These are phyloP conservation scores for Artibeus jamaicensis DNA, from an alignment of 2,797 vertebrate species.

Conservation along the genomic window DNA sequence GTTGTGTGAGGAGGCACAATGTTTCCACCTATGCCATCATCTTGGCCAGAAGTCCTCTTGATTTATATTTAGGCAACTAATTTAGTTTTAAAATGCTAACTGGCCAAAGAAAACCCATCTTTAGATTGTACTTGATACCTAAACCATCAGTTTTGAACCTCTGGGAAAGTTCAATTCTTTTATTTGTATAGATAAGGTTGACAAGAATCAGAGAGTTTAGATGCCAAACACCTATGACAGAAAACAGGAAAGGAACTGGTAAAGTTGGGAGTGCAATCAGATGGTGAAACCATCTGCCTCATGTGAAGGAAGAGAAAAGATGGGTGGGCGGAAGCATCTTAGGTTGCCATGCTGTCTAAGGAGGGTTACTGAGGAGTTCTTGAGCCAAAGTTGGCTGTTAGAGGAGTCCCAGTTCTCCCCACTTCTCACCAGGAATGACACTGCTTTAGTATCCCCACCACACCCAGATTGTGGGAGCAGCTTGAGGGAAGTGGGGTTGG, in stretches of 20 bases:
- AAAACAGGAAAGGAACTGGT: background rate
- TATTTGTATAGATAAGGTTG: background rate
- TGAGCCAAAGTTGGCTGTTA: background rate
- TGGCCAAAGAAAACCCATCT: background rate
- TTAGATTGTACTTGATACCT: background rate
- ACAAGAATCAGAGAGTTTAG: background rate
- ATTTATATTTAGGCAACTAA: background rate
- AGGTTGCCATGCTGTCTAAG: background rate
- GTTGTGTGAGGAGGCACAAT: too few relatives aligned
- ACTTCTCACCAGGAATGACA: background rate
- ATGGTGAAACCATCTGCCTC: background rate
- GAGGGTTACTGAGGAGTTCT: background rate
- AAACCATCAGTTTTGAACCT: background rate
- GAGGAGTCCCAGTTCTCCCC: background rate
- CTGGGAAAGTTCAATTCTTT: background rate
- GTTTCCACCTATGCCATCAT: too few relatives aligned
- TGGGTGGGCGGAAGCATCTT: background rate
- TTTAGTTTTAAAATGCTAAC: background rate
- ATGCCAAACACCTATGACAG: background rate
- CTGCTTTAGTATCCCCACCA: background rate
- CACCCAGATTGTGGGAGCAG: background rate
- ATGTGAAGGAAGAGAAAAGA: background rate
- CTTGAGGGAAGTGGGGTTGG: background rate
- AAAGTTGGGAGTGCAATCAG: background rate
- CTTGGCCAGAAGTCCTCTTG: too few relatives aligned